Evolutionary conservation across 2,113 vertebrate genomes (phyloP), one percentile per base, ranked within the genome.

Genomic region (Neolamprologus cancellatus): DNA sequence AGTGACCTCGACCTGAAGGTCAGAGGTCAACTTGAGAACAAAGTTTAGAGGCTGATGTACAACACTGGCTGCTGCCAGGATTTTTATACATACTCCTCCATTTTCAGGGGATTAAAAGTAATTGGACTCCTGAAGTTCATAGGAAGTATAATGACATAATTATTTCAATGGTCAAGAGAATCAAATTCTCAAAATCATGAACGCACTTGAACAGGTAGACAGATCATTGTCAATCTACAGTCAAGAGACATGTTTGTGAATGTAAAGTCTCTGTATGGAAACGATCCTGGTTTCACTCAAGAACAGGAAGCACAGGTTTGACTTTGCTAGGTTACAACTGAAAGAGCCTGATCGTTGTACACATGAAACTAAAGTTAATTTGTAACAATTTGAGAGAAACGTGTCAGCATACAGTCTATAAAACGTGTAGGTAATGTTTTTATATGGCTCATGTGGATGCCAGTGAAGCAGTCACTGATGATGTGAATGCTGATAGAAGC

Each of bases 151-250:
- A 6, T 59, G 55, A 32, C 15, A 6, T 32, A 10, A 57, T 55
- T 55, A 55, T 55, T 55, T 55, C 23, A 55, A 28, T 28, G 12
- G 23, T 28, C 23, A 8, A 55, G 53, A 28, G 53, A 55, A 57
- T 0, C 3, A 59, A 57, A 32, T 59, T 10, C 15, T 61, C 15
- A 32, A 32, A 61, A 61, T 61, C 57, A 61, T 32, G 15, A 61
- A 61, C 2, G 1, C 28, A 32, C 57, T 61, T 0, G 1, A 32
- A 61, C 0, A 32, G 15, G 28, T 32, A 3, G 15, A 3, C 28
- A 0, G 15, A 32, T 61, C 3, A 61, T 3, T 32, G 57, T 32
- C 13, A 25, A 4, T 3, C 52, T 54, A 53, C 52, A 53, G 52
- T 23, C 25, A n/a, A n/a, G 57, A 18, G 57, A 32, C 57, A 61